Conservation (phyloP, 2,113 vertebrate species). For the Neomonachus schauinslandi region DNA sequence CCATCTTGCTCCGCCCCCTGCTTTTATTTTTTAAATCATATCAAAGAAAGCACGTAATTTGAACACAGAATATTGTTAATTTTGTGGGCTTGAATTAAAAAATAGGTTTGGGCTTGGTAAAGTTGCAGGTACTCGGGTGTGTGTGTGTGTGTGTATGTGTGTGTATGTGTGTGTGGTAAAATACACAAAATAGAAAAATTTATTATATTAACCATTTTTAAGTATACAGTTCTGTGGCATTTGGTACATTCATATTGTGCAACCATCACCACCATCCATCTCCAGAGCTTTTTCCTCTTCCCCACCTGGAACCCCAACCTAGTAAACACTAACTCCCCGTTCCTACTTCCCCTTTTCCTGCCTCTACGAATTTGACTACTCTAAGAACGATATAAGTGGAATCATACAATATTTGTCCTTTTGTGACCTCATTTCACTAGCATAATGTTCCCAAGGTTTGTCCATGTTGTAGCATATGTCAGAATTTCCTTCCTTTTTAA, state of each 20-base stretch:
- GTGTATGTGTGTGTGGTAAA: not conserved
- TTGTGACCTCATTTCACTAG: not conserved
- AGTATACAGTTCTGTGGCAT: not conserved
- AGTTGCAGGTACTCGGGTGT: not conserved
- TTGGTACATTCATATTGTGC: not conserved
- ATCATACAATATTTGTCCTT: not conserved
- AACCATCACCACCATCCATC: not conserved
- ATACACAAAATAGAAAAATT: not conserved
- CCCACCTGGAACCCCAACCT: not conserved
- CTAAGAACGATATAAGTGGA: not conserved
- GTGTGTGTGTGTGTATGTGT: not conserved
- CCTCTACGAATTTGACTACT: not conserved
- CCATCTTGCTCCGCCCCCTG: too few relatives aligned
- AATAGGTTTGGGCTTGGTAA: not conserved
- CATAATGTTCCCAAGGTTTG: too few relatives aligned
- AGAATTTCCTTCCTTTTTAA: not conserved
- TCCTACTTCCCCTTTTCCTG: not conserved
- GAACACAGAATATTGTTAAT: not conserved
- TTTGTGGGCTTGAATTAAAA: not conserved
- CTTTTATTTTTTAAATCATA: not conserved
- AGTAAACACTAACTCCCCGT: too few relatives aligned
- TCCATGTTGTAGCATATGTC: not conserved
- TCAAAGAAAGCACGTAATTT: constrained; percentile 5
- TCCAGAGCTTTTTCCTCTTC: not conserved
- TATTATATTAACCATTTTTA: not conserved